Evolutionary conservation across 1,140 invertebrate genomes (phyloP).

Genomic region (Brachystomella parvula): DNA sequence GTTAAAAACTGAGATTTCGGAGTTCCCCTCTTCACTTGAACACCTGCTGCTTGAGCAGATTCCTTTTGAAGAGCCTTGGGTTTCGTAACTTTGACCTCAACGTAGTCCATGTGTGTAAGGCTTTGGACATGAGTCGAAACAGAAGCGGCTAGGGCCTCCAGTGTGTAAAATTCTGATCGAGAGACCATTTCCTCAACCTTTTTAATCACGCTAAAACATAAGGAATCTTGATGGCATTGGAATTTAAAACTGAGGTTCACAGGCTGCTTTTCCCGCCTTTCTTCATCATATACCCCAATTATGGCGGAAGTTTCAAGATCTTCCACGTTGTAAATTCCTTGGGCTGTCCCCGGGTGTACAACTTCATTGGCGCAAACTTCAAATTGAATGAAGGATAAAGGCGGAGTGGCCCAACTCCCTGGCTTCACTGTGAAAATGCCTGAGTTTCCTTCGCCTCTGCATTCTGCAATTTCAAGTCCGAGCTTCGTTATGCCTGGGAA

Average conservation of each 20-base stretch:
- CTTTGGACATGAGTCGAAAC: not conserved
- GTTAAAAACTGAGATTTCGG: not conserved
- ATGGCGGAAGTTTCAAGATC: not conserved
- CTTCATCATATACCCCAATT: not conserved
- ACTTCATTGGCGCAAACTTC: not conserved
- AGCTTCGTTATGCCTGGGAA: not conserved
- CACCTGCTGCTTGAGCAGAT: not conserved
- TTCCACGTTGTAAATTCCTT: not conserved
- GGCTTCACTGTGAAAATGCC: not conserved
- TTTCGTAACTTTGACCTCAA: not conserved
- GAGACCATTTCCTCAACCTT: not conserved
- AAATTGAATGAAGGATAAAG: not conserved
- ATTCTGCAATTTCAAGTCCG: not conserved
- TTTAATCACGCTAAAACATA: not conserved
- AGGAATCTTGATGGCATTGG: not conserved
- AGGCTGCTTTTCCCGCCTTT: not conserved
- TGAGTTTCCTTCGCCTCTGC: not conserved
- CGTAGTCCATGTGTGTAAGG: not conserved
- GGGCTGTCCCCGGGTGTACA: not conserved
- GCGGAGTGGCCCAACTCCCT: not conserved
- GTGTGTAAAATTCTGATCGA: not conserved
- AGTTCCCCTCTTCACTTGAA: not conserved
- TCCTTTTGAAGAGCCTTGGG: not conserved
- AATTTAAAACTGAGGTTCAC: not conserved
- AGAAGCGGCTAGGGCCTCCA: not conserved